Conservation (phyloP, 2,113 vertebrate species). For the Canis aureus region DNA sequence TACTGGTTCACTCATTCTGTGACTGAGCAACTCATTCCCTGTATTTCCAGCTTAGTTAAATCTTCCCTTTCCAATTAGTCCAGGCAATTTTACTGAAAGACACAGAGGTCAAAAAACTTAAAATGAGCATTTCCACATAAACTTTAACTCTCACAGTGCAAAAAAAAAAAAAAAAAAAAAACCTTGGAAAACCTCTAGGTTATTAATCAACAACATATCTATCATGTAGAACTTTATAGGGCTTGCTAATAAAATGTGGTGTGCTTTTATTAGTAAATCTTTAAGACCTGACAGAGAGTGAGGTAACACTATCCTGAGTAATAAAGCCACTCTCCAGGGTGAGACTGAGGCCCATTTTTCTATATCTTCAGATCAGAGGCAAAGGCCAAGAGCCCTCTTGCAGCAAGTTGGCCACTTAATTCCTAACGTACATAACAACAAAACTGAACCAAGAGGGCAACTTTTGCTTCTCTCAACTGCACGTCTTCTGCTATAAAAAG, state of each 20-base stretch:
- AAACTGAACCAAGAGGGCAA: not conserved
- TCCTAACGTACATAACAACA: not conserved
- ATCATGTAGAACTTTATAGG: not conserved
- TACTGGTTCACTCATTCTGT: not conserved
- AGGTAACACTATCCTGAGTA: not conserved
- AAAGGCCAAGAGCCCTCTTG: not conserved
- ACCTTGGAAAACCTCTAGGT: not conserved
- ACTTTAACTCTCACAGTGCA: not conserved
- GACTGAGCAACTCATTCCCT: not conserved
- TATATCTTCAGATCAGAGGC: not conserved
- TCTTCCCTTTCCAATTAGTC: not conserved
- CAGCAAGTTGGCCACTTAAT: not conserved
- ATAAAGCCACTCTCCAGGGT: not conserved
- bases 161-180: not conserved
- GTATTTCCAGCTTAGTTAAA: conserved; percentile 45
- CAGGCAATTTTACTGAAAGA: conserved; percentile 53
- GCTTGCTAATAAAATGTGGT: not conserved
- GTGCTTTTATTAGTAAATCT: conserved; percentile 24
- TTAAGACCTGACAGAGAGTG: not conserved
- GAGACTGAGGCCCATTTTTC: not conserved
- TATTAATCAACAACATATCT: not conserved
- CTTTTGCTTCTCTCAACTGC: conserved; percentile 43
- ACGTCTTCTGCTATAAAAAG: conserved; percentile 76
- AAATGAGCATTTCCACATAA: conserved; percentile 48
- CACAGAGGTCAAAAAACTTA: conserved; percentile 36